Evolutionary conservation across 2,113 vertebrate species (phyloP), one percentile per base, ranked within the genome.

Genomic region (Tragelaphus strepsiceros): DNA sequence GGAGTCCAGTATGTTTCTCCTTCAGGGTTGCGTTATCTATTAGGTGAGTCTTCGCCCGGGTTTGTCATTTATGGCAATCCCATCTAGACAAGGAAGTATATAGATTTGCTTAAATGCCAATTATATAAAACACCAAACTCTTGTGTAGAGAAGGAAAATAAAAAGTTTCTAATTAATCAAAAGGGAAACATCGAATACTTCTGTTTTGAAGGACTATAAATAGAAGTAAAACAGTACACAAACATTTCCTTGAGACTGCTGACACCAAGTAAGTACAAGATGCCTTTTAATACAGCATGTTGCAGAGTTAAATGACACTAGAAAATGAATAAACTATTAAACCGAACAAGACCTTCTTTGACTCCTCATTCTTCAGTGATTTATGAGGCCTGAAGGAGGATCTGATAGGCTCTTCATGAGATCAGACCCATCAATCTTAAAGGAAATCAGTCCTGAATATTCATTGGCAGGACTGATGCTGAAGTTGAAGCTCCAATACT

Each of bases 51-150:
- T 71, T 85, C 24, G 51, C 21, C 22, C 24, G 61, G 10, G n/a
- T 94, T 88, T 86, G 81, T 28, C 30, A 59, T 46, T 90, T 26
- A 54, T 49, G 32, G 67, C 58, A 83, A 90, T 87, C n/a, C 39
- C 32, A 43, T 64, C 51, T 71, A 61, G 30, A 91, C 10, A 74
- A 87, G 30, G 59, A 92, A 94, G 83, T 49, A 83, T 49, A 51
- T 0, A 84, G 30, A 77, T 74, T 67, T 35, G 5, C 88, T 61
- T 82, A 95, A 85, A 94, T n/a, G 53, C 22, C 56, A 96, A 32
- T 32, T 80, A 88, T 54, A 81, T 86, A 80, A 97, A 93, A 95
- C 30, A 96, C 26, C 32, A 97, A 95, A 89, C 49, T 88, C 30
- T 30, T 35, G 14, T 28, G 3, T 6, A 84, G 19, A 93, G 30